Base-by-base conservation (phyloP, 1,140 invertebrate species). In the Pseudomyrmex gracilis region DNA sequence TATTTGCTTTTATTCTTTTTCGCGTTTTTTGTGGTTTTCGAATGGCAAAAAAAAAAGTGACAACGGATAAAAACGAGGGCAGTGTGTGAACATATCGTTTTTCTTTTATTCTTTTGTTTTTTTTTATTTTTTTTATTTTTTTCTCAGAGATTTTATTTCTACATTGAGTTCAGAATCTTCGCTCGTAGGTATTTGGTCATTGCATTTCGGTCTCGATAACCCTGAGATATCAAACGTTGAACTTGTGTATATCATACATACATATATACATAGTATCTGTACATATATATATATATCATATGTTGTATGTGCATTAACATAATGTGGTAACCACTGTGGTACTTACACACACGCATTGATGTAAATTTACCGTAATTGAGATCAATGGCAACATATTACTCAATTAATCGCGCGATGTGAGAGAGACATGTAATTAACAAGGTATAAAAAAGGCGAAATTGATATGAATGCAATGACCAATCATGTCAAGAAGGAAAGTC, bases 1-100 rank as follows among this genome's bases (percentile, higher is more conserved):
- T 92, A 87, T 93, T 93, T 88, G 90, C 92, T 93, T 93, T 85
- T 85, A 63, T 89, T 70, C 85, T 89, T 34, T 34, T 66, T 87
- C 73, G 70, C 70, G 61, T 71, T 60, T 71, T 60, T 63, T 73
- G 66, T 61, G 82, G 70, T 71, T 66, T 70, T 84, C 58, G 71
- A 80, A 80, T 71, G 73, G 68, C 61, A 57, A 73, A 53, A 68
- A 66, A 58, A 12, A 58, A 60, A 34, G 7, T 34, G 34, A 34
- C 34, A 34, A 34, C 34, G 34, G 34, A 34, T 34, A 0, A 34
- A 34, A 34, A 5, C 45, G 2, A 58, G 15, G 58, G 2, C 20
- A 47, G 64, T 55, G 58, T 49, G 34, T 55, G 34, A 78, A 70
- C 20, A 43, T 70, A 20, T 58, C 53, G 2, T 71, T 58, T 49